phyloP scores from a whole-genome alignment of 2,113 vertebrate species.

The Ia io region DNA sequence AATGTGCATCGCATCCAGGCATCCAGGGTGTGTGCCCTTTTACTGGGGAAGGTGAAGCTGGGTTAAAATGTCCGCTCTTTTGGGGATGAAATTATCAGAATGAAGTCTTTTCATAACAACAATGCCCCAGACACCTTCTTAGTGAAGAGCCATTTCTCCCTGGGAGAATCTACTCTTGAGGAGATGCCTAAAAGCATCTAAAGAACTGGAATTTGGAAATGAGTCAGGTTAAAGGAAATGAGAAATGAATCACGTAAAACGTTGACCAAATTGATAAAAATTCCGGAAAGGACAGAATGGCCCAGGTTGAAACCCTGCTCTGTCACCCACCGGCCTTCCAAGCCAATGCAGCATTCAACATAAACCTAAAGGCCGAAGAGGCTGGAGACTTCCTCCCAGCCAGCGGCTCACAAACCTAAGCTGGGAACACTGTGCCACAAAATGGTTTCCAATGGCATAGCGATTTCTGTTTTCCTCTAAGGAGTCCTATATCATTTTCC shows the following conservation, averaged over 20 bases:
- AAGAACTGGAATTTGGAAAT: not conserved
- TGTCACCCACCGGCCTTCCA: not conserved
- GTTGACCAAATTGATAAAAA: conserved; percentile 10
- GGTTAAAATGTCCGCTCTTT: not conserved
- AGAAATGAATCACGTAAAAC: not conserved
- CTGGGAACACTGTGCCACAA: not conserved
- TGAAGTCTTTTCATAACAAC: not conserved
- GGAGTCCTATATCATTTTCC: not conserved
- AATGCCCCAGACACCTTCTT: not conserved
- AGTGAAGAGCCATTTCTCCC: not conserved
- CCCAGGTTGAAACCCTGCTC: not conserved
- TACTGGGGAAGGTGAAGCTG: conserved; percentile 14
- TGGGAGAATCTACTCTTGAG: not conserved
- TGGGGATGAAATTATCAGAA: conserved; percentile 5
- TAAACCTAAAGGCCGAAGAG: not conserved
- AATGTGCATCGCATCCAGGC: not conserved
- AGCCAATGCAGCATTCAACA: not conserved
- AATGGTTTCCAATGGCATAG: not conserved
- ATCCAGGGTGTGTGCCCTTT: not conserved
- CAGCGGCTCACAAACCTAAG: not conserved
- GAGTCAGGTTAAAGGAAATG: not conserved
- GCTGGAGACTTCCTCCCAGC: not conserved
- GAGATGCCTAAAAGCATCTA: not conserved
- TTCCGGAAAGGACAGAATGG: not conserved
- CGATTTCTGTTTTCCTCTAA: not conserved